A percentile compares a stretch with the other conserved stretches of the same genome.
These are phyloP conservation scores for Drosophila neotestacea DNA, from an alignment of 2,888 invertebrate genomes.

Conservation along the genomic window DNA sequence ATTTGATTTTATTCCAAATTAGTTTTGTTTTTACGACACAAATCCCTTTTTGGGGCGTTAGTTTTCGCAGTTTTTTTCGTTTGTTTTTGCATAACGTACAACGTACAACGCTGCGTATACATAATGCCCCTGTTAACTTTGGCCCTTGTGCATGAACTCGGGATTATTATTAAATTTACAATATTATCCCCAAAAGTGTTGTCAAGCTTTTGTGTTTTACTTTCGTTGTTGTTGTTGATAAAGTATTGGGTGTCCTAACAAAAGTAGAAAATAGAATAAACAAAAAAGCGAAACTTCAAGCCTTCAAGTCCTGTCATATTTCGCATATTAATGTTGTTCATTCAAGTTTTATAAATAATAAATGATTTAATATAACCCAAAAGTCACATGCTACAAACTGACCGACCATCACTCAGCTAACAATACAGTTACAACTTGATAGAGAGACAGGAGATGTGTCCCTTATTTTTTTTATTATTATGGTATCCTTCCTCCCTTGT, in stretches of 20 bases:
- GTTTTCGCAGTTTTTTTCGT: conserved; percentile 15
- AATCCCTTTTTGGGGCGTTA: conserved; percentile 30
- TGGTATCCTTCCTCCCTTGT: conserved; percentile 18
- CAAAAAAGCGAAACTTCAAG: conserved; percentile 19
- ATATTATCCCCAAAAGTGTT: conserved; percentile 77
- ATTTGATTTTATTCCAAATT: conserved; percentile 69
- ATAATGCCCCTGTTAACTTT: conserved; percentile 25
- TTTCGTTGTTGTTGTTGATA: not conserved
- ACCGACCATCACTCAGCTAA: conserved; percentile 17
- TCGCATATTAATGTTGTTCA: conserved; percentile 78
- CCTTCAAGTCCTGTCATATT: conserved; percentile 53
- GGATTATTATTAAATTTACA: conserved; percentile 75
- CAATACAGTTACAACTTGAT: conserved; percentile 1
- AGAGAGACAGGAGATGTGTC: conserved; percentile 2
- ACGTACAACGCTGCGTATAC: conserved; percentile 27
- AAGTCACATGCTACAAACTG: conserved; percentile 23
- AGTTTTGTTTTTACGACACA: conserved; percentile 62
- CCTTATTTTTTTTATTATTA: not conserved
- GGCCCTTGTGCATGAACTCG: conserved; percentile 29
- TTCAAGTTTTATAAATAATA: conserved; percentile 79
- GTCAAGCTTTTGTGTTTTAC: conserved; percentile 46
- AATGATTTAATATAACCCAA: conserved; percentile 55
- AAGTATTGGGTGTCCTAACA: conserved; percentile 7
- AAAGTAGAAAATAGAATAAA: not conserved
- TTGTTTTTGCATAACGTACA: not conserved